These are phyloP conservation scores for Daktulosphaira vitifoliae DNA, from an alignment of 1,140 invertebrate species.

Conservation along the genomic window DNA sequence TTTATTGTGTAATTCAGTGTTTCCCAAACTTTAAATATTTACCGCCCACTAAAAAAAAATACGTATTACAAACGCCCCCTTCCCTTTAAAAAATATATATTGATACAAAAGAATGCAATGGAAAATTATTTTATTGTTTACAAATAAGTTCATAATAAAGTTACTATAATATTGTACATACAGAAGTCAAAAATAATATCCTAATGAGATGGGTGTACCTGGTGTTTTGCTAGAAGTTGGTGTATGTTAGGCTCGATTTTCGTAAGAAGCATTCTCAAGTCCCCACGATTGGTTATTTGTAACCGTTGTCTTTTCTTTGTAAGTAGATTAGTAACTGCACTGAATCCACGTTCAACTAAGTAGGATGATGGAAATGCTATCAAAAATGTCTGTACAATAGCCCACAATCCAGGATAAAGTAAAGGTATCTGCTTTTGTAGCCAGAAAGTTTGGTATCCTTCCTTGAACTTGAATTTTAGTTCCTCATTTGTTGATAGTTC, in stretches of 20 bases:
- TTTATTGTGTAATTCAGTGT: neutral
- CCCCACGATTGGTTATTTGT: neutral
- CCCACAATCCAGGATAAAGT: constrained; percentile 26
- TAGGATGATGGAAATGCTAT: constrained; percentile 25
- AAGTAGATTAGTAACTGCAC: no score
- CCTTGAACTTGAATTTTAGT: constrained; percentile 16
- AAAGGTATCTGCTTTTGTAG: constrained; percentile 14
- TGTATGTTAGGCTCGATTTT: neutral
- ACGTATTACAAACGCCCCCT: neutral
- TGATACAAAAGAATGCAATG: neutral
- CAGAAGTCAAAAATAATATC: neutral
- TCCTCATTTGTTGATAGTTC: constrained; percentile 24
- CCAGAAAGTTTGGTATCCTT: constrained; percentile 13
- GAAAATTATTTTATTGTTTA: neutral
- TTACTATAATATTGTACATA: neutral
- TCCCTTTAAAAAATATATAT: neutral
- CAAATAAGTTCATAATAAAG: neutral
- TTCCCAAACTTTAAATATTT: neutral
- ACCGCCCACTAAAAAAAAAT: neutral
- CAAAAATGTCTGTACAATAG: constrained; percentile 3
- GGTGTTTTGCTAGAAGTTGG: neutral
- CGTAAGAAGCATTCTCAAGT: neutral
- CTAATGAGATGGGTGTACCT: neutral
- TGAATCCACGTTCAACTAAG: constrained; percentile 16
- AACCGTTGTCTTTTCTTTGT: neutral